Base-by-base conservation (phyloP, 2,797 vertebrate species). In the Sus cebifrons region DNA sequence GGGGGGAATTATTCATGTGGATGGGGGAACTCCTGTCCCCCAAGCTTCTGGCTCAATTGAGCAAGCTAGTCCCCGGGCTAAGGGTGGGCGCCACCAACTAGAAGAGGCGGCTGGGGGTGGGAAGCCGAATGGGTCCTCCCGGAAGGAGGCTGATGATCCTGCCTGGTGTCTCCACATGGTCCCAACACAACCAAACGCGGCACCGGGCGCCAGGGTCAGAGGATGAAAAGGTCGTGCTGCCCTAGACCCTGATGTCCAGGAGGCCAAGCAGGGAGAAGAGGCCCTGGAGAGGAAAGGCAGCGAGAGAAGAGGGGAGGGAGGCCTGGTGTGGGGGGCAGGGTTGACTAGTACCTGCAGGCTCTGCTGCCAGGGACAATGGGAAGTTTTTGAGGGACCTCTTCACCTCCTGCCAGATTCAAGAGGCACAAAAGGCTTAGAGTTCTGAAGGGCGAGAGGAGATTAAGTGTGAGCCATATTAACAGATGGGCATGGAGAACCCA, bases 161-260 rank as follows among this genome's bases (percentile, higher is more conserved):
- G 9, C 29, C 0, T 3, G 36, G 40, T 3, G 54, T 7, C 27
- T 29, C 14, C n/a, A 23, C 1, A 16, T 9, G 75, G 27, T 36
- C 65, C 25, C 15, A 2, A 27, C 36, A n/a, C 32, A 60, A 79
- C 49, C 65, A 75, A 83, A 64, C 12, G 54, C 14, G n/a, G 0
- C 10, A 2, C 10, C 23, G 29, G 62, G 88, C 62, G 25, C 49
- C 40, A 20, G 40, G 52, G 88, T 90, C 94, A 94, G 84, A 82
- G n/a, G 15, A 64, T 40, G 44, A 91, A 91, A 87, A 87, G 81
- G 81, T 67, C 82, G 90, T 11, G 15, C 16, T n/a, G 67, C 32
- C 56, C 36, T 29, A 29, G 32, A 25, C 29, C 68, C 62, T 25
- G 91, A 85, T 86, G 88, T 16, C 12, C 0, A 87, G 81, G 23